Percentiles rank a stretch among this genome's conserved stretches.
Evolutionary conservation across 2,113 vertebrate genomes (phyloP).

Genomic region (Sinocyclocheilus maitianheensis): DNA sequence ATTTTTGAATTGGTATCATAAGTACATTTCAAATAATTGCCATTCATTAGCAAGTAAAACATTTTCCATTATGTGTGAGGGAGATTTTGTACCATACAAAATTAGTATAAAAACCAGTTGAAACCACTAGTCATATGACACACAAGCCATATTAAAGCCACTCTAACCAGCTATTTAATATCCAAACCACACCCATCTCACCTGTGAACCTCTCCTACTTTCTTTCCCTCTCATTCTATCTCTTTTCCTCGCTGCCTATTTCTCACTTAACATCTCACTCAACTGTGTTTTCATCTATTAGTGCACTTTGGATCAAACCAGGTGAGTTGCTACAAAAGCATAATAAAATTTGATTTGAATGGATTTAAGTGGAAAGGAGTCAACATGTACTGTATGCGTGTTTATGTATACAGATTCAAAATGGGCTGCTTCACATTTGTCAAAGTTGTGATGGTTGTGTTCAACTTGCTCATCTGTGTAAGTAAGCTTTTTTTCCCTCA

Average conservation of each 20-base stretch:
- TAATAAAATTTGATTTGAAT: not conserved
- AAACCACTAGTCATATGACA: conserved; percentile 40
- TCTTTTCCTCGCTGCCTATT: not conserved
- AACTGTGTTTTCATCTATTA: conserved; percentile 2
- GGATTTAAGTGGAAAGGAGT: not conserved
- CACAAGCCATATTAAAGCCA: not conserved
- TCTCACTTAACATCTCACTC: not conserved
- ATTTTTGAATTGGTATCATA: not conserved
- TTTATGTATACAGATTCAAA: conserved; percentile 66
- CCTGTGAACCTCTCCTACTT: conserved; percentile 25
- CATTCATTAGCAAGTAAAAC: not conserved
- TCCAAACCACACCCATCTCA: conserved; percentile 57
- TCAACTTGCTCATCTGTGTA: conserved; percentile 89
- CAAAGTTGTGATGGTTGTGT: conserved; percentile 85
- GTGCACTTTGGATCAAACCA: not conserved
- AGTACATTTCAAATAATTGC: not conserved
- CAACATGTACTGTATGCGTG: not conserved
- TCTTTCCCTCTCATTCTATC: not conserved
- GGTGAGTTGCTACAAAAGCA: conserved; percentile 22
- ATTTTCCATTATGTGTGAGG: not conserved
- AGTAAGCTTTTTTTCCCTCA: conserved; percentile 70
- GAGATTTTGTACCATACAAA: not conserved
- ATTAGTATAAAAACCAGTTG: not conserved
- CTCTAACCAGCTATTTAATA: conserved; percentile 39
- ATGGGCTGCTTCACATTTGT: conserved; percentile 88